Evolutionary conservation across 2,888 invertebrate species (phyloP).

Genomic region (Scaptomyza reducta): DNA sequence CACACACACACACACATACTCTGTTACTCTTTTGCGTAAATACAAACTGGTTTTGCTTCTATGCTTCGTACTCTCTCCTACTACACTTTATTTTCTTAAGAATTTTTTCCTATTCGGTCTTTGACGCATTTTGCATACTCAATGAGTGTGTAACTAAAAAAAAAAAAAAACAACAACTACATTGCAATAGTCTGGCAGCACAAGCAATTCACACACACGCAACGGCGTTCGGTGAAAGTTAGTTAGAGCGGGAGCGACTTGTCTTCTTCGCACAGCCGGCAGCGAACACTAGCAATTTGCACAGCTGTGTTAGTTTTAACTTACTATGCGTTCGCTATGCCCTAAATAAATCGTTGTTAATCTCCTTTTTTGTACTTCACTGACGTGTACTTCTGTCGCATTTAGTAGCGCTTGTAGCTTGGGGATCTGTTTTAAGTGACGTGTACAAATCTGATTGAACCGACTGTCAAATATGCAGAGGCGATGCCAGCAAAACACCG

Average conservation of each 20-base stretch:
- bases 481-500: conserved; percentile 18
- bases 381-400: conserved; percentile 70
- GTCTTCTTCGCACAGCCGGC: conserved; percentile 33
- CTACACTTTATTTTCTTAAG: neutral
- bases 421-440: conserved; percentile 55
- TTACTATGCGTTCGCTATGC: conserved; percentile 3
- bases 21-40: conserved; percentile 14
- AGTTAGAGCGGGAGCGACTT: neutral
- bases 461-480: conserved; percentile 22
- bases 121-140: conserved; percentile 24
- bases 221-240: conserved; percentile 60
- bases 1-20: conserved; percentile 3
- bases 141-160: conserved; percentile 17
- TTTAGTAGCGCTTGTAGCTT: conserved; percentile 30
- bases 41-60: conserved; percentile 61
- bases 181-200: conserved; percentile 8
- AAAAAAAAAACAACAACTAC: conserved; percentile 1
- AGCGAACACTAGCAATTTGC: conserved; percentile 32
- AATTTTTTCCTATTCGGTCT: conserved; percentile 16
- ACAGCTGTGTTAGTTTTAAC: conserved; percentile 43
- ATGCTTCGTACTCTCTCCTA: conserved; percentile 7
- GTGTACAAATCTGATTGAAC: conserved; percentile 74
- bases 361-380: conserved; percentile 19
- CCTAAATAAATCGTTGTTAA: conserved; percentile 2
- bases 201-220: conserved; percentile 23